Evolutionary conservation across 1,140 invertebrate genomes (phyloP).

Genomic region (Catajapyx aquilonaris): DNA sequence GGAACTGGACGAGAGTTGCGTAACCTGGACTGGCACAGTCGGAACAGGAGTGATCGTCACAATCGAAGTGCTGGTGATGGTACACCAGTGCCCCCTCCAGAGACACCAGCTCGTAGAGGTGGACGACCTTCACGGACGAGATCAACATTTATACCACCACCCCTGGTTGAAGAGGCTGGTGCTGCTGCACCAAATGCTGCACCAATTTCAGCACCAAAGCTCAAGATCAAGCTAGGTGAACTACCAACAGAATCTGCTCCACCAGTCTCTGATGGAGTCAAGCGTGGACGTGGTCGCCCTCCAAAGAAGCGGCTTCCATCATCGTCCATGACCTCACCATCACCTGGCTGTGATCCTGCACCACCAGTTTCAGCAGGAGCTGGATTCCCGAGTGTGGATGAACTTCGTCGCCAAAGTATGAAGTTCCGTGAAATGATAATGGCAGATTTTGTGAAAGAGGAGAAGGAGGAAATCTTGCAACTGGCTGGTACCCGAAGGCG

Average conservation of each 20-base stretch:
- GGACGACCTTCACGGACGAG: background rate
- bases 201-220: slow-evolving; percentile 32
- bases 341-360: slow-evolving; percentile 4
- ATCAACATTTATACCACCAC: slow-evolving; percentile 12
- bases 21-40: slow-evolving; percentile 12
- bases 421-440: slow-evolving; percentile 62
- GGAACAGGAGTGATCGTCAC: too few species aligned
- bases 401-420: slow-evolving; percentile 63
- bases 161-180: slow-evolving; percentile 7
- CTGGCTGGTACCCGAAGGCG: background rate
- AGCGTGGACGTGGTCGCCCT: slow-evolving; percentile 34
- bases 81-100: too few species aligned
- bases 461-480: slow-evolving; percentile 26
- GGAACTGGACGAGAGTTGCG: slow-evolving; percentile 12
- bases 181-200: background rate
- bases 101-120: background rate
- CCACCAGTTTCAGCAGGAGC: slow-evolving; percentile 1
- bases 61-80: too few species aligned
- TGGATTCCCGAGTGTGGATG: slow-evolving; percentile 43
- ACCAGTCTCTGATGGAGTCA: slow-evolving; percentile 8
- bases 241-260: slow-evolving; percentile 10
- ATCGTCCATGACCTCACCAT: slow-evolving; percentile 3
- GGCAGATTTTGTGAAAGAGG: slow-evolving; percentile 51
- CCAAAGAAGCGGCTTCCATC: slow-evolving; percentile 48
- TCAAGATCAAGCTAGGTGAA: slow-evolving; percentile 62